phyloP scores from a whole-genome alignment of 2,888 invertebrate species.

The Lysandra bellargus region DNA sequence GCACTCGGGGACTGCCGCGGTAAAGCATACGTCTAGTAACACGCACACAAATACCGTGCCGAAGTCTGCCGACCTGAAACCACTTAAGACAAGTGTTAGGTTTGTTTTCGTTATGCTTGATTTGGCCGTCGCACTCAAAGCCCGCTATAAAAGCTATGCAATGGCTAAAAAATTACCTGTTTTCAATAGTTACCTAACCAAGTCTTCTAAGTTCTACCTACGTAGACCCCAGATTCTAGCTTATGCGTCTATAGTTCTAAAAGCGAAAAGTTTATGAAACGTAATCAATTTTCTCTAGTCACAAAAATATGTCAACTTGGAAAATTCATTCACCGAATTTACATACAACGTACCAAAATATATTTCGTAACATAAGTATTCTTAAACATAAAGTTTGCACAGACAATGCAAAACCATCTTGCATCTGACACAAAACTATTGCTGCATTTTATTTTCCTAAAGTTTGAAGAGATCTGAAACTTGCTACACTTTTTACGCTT shows the following conservation, averaged over 20 bases:
- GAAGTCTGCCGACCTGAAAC: too few relatives aligned
- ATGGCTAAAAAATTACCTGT: too few relatives aligned
- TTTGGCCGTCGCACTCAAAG: too few relatives aligned
- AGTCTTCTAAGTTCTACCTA: background rate
- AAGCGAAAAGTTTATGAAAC: background rate
- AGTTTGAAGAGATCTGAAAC: constrained; percentile 50
- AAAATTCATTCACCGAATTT: constrained; percentile 28
- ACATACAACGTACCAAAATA: constrained; percentile 19
- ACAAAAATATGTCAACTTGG: background rate
- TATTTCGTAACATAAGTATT: constrained; percentile 1
- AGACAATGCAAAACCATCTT: constrained; percentile 64
- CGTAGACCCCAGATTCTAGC: background rate
- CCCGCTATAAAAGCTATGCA: too few relatives aligned
- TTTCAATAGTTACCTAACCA: background rate
- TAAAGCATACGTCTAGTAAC: too few relatives aligned
- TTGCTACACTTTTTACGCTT: constrained; percentile 40
- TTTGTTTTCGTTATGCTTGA: too few relatives aligned
- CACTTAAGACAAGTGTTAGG: too few relatives aligned
- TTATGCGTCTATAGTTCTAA: background rate
- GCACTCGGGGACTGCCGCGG: too few relatives aligned
- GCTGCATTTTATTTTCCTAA: constrained; percentile 65
- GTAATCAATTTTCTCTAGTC: background rate
- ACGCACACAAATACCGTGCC: too few relatives aligned
- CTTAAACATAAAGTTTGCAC: constrained; percentile 50
- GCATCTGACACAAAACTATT: constrained; percentile 70